Conservation (phyloP, 2,797 vertebrate genomes). For the Steatocranus sp. region DNA sequence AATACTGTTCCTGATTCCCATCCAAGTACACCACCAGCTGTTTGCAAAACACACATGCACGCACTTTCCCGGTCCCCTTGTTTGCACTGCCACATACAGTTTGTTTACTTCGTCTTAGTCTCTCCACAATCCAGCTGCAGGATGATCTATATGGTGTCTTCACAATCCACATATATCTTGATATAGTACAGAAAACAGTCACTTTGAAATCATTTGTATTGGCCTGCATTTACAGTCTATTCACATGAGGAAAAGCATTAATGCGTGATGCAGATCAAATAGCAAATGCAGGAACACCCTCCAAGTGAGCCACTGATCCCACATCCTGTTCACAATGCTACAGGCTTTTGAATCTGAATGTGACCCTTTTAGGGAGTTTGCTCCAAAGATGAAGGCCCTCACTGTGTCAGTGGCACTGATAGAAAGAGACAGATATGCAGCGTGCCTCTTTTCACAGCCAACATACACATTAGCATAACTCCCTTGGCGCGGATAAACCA, state of each 20-base stretch:
- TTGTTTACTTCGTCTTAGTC: background rate
- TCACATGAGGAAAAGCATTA: conserved; percentile 27
- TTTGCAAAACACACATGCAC: conserved; percentile 26
- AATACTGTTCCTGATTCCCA: conserved; percentile 28
- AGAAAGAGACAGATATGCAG: conserved; percentile 67
- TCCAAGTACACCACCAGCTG: conserved; percentile 39
- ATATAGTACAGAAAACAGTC: background rate
- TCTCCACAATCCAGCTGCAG: background rate
- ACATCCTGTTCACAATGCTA: conserved; percentile 40
- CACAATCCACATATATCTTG: background rate
- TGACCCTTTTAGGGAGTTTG: conserved; percentile 15
- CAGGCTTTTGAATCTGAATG: conserved; percentile 32
- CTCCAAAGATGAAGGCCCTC: conserved; percentile 48
- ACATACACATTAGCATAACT: conserved; percentile 67
- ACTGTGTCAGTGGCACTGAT: conserved; percentile 63
- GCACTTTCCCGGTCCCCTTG: background rate
- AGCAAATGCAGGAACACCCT: conserved; percentile 18
- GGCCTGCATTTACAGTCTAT: conserved; percentile 14
- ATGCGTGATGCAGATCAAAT: conserved; percentile 34
- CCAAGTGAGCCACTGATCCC: conserved; percentile 17
- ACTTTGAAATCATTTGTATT: background rate
- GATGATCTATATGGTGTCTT: background rate
- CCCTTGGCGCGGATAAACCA: conserved; percentile 50
- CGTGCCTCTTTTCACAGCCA: conserved; percentile 62
- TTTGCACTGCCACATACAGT: conserved; percentile 34